A percentile compares a stretch with the other conserved stretches of the same genome.
phyloP scores from a whole-genome alignment of 2,113 vertebrate genomes.

The Oryzias melastigma region DNA sequence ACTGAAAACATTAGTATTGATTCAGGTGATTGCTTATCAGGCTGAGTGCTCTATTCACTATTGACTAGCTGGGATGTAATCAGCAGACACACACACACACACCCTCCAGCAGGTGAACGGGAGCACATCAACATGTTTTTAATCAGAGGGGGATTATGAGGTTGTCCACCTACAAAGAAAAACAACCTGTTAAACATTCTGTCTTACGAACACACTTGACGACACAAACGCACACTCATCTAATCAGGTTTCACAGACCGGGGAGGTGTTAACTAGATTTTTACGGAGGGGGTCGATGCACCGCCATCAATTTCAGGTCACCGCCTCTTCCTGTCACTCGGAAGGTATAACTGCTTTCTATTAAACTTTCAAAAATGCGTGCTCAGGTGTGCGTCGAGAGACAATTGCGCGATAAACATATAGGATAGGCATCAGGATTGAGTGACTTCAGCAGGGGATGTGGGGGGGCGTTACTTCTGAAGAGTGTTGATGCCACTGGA shows the following conservation, averaged over 20 bases:
- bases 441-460: constrained; percentile 11
- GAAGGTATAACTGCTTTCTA: constrained; percentile 48
- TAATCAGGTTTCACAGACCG: constrained; percentile 70
- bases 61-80: constrained; percentile 73
- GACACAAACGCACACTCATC: constrained; percentile 48
- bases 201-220: constrained; percentile 19
- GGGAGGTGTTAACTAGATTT: constrained; percentile 67
- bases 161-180: constrained; percentile 26
- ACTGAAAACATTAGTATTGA: constrained; percentile 81
- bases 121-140: constrained; percentile 48
- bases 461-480: constrained; percentile 27
- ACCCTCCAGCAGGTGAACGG: background rate
- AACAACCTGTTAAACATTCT: constrained; percentile 50
- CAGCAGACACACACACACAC: constrained; percentile 41
- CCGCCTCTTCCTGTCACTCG: constrained; percentile 2
- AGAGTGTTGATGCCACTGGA: constrained; percentile 40
- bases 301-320: constrained; percentile 64
- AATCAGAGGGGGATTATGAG: constrained; percentile 54
- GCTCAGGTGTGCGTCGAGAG: constrained; percentile 31
- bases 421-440: constrained; percentile 32
- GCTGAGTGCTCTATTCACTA: constrained; percentile 79
- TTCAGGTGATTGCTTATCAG: constrained; percentile 80
- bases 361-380: constrained; percentile 43
- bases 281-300: constrained; percentile 63
- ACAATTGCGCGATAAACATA: constrained; percentile 43